Percentiles rank a stretch among this genome's conserved stretches.
These are phyloP conservation scores for Alentia gelatinosa DNA, from an alignment of 2,888 invertebrate species.

Conservation along the genomic window DNA sequence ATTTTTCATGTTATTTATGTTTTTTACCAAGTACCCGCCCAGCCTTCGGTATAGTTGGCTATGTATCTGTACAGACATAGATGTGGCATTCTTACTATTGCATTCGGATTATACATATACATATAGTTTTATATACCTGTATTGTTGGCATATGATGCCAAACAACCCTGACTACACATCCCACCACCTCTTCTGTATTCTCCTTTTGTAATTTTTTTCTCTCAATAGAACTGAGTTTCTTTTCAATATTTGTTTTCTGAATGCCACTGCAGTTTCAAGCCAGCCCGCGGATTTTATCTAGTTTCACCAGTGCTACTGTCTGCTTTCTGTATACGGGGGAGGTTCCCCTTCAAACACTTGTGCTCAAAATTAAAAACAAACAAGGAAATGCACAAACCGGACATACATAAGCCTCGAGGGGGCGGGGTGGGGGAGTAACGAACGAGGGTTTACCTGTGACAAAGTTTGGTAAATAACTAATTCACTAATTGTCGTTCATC, in stretches of 20 bases:
- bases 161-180: background rate
- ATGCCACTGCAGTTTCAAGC: slow-evolving; percentile 43
- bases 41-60: background rate
- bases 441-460: background rate
- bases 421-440: background rate
- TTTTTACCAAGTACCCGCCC: slow-evolving; percentile 1
- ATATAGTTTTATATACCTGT: slow-evolving; percentile 19
- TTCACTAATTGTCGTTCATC: background rate
- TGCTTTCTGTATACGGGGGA: background rate
- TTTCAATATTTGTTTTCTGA: background rate
- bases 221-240: background rate
- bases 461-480: background rate
- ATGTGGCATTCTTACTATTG: slow-evolving; percentile 32
- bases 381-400: no score
- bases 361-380: background rate
- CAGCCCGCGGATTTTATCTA: background rate
- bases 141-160: slow-evolving; percentile 8
- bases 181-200: background rate
- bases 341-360: background rate
- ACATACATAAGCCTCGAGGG: background rate
- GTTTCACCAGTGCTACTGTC: background rate
- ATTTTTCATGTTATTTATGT: slow-evolving; percentile 20
- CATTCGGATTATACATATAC: slow-evolving; percentile 45
- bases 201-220: background rate
- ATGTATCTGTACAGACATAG: slow-evolving; percentile 4